phyloP scores from a whole-genome alignment of 2,113 vertebrate species.

The Geococcyx californianus region DNA sequence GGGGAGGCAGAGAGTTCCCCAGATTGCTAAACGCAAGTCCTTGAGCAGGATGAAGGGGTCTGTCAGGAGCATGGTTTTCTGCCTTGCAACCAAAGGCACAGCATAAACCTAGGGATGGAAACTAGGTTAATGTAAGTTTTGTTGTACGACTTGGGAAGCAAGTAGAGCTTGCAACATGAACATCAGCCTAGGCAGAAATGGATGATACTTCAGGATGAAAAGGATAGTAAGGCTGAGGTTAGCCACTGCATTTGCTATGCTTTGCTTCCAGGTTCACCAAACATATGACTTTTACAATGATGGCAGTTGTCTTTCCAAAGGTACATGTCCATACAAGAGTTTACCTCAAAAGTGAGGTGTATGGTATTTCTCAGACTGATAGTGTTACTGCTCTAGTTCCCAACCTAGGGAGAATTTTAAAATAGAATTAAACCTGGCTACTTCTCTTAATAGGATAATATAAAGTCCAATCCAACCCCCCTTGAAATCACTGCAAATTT shows the following conservation, averaged over 20 bases:
- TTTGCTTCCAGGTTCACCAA: background rate
- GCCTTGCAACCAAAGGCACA: background rate
- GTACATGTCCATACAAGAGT: background rate
- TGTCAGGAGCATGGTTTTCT: background rate
- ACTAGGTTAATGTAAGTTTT: background rate
- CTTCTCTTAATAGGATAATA: background rate
- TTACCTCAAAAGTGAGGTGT: background rate
- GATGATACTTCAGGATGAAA: background rate
- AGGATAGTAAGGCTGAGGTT: background rate
- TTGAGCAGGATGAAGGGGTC: background rate
- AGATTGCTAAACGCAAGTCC: fast-evolving
- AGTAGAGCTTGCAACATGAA: background rate
- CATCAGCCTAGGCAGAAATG: background rate
- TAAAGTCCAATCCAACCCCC: background rate
- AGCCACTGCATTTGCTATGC: background rate
- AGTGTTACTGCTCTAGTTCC: background rate
- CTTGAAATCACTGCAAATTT: background rate
- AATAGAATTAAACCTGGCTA: background rate
- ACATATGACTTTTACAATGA: background rate
- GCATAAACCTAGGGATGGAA: background rate
- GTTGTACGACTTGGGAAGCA: background rate
- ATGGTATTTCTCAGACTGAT: background rate
- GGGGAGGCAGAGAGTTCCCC: background rate
- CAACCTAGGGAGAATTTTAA: background rate
- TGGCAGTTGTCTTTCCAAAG: background rate